A percentile compares a stretch with the other conserved stretches of the same genome.
phyloP scores from a whole-genome alignment of 2,797 vertebrate species.

The Forpus xanthops region DNA sequence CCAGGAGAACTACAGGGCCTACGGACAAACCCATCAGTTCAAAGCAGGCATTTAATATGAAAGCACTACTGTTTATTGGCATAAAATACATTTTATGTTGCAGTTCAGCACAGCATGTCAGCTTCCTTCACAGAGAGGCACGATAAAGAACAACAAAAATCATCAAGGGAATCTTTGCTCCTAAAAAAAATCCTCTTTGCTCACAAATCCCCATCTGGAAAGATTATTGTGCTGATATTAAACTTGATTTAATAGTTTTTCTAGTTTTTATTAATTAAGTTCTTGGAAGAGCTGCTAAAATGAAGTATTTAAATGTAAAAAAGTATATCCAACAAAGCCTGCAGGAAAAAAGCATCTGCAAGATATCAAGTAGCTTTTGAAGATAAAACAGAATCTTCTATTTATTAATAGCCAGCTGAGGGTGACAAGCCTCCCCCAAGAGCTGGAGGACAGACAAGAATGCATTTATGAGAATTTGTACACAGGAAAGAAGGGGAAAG shows the following conservation, averaged over 20 bases:
- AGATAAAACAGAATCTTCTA: neutral
- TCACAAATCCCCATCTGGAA: neutral
- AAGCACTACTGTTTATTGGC: neutral
- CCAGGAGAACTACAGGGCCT: neutral
- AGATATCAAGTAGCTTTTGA: neutral
- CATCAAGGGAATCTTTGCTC: neutral
- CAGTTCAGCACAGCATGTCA: neutral
- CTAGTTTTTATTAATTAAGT: neutral
- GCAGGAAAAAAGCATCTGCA: conserved; percentile 1
- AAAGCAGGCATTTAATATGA: neutral
- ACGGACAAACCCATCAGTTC: neutral
- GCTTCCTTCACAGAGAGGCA: neutral
- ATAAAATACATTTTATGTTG: neutral
- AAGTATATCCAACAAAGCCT: neutral
- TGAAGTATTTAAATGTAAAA: neutral
- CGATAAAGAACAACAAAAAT: neutral
- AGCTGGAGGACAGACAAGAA: neutral
- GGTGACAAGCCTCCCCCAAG: neutral
- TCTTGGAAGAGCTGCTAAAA: neutral
- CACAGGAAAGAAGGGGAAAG: neutral
- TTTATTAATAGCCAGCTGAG: neutral
- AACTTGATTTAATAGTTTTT: neutral
- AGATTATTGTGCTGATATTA: neutral
- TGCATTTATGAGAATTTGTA: neutral
- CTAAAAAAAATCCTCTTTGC: neutral